A percentile compares a stretch with the other conserved stretches of the same genome.
Evolutionary conservation across 2,797 vertebrate species (phyloP).

Genomic region (Thamnophis elegans): DNA sequence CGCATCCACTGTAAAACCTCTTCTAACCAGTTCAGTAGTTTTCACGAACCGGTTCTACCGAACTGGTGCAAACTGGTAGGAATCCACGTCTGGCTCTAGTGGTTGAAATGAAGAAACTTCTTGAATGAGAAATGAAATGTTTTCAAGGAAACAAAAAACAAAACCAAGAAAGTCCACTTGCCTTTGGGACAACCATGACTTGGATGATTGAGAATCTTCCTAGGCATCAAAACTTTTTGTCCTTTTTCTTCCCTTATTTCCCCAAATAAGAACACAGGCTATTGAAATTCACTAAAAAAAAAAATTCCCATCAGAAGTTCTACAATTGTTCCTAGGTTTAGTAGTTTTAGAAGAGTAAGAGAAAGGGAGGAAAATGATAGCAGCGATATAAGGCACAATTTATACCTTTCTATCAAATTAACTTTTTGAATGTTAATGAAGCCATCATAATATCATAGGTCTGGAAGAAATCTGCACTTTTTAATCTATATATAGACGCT

Average conservation of each 20-base stretch:
- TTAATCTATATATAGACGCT: conserved; percentile 39
- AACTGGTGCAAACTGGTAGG: too few relatives aligned
- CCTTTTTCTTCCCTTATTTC: too few relatives aligned
- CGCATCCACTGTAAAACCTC: too few relatives aligned
- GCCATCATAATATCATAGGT: conserved; percentile 28
- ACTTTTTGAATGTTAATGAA: conserved; percentile 43
- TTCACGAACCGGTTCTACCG: too few relatives aligned
- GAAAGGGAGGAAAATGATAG: not conserved
- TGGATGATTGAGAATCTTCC: not conserved
- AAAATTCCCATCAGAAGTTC: not conserved
- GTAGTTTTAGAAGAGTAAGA: not conserved
- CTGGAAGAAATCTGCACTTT: conserved; percentile 36
- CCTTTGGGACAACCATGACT: not conserved
- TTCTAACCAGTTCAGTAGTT: too few relatives aligned
- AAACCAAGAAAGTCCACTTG: not conserved
- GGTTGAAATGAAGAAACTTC: not conserved
- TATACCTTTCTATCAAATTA: conserved; percentile 12
- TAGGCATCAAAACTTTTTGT: not conserved
- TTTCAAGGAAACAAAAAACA: not conserved
- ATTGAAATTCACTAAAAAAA: not conserved
- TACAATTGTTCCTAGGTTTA: not conserved
- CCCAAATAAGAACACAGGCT: not conserved
- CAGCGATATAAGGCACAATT: not conserved
- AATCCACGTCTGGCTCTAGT: too few relatives aligned
- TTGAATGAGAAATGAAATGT: not conserved